Evolutionary conservation across 2,797 vertebrate genomes (phyloP), one percentile per base, ranked within the genome.

Genomic region (Meriones psammophilus): DNA sequence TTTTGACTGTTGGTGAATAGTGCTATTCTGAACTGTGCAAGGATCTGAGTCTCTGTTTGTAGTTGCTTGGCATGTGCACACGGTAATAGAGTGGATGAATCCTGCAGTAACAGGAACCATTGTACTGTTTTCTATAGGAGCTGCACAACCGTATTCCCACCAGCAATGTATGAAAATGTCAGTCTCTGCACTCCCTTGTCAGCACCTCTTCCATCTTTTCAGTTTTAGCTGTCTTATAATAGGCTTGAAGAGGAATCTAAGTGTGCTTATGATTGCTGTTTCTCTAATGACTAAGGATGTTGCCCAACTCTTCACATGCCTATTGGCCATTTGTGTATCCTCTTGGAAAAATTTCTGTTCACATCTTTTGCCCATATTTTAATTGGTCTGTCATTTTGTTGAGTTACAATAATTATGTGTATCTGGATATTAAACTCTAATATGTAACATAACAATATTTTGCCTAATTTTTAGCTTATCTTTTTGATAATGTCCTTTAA

Each of bases 401-500:
- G 36, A 76, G 46, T 74, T 50, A 46, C 17, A 80, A 33, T n/a
- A 42, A 46, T 66, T 73, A 50, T 78, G 3, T 71, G 28, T 89
- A 84, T 79, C 22, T 86, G 60, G 8, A n/a, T 90, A 46, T 86
- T 93, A 90, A 93, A 84, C 13, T 24, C 28, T 79, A 14, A 6
- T 79, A 18, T 46, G 24, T 80, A 58, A 78, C 88, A 92, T 89
- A 60, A 20, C 62, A 6, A 42, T 42, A 8, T 85, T 95, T 95
- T 74, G 56, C 10, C 77, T 74, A 3, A 46, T 85, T 42, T 22
- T 8, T 78, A 69, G 39, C 2, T 83, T 83, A 79, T 20, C 69
- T 79, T 95, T 71, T 76, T 93, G 58, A 54, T 93, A 80, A 73
- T 66, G 30, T 66, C 66, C 12, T 93, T 86, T 74, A 15, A 50